A percentile compares a stretch with the other conserved stretches of the same genome.
Conservation (phyloP, 2,888 invertebrate genomes). For the Parochlus steinenii region DNA sequence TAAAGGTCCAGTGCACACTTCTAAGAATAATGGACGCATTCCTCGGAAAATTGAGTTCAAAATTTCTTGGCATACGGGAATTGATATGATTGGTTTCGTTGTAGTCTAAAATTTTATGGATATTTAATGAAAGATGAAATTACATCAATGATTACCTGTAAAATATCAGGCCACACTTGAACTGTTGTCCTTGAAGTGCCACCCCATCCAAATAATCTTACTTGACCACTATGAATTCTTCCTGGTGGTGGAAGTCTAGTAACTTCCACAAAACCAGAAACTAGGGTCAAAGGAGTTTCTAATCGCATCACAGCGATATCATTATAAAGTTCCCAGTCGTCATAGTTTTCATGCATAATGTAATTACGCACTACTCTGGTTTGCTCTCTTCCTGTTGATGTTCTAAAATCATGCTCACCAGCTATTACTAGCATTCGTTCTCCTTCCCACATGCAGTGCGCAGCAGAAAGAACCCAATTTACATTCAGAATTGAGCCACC, state of each 20-base stretch:
- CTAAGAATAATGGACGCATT: not conserved
- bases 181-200: not conserved
- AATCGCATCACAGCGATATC: not conserved
- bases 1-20: constrained; percentile 4
- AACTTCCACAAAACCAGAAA: not conserved
- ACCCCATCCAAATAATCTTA: constrained; percentile 1
- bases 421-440: too few species aligned
- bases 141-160: too few species aligned
- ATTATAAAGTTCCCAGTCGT: too few species aligned
- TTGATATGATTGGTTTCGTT: not conserved
- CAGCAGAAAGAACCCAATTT: not conserved
- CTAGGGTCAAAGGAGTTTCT: constrained; percentile 1
- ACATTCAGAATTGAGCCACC: not conserved
- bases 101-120: too few species aligned
- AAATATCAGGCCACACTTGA: not conserved
- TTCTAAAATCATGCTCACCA: too few species aligned
- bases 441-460: constrained; percentile 3
- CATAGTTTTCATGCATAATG: not conserved
- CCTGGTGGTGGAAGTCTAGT: not conserved
- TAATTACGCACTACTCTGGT: not conserved
- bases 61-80: not conserved
- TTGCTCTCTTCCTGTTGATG: constrained; percentile 1
- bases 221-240: not conserved
- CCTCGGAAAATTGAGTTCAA: not conserved
- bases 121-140: too few species aligned